Conservation (phyloP, 2,113 vertebrate species). For the Gadus macrocephalus region DNA sequence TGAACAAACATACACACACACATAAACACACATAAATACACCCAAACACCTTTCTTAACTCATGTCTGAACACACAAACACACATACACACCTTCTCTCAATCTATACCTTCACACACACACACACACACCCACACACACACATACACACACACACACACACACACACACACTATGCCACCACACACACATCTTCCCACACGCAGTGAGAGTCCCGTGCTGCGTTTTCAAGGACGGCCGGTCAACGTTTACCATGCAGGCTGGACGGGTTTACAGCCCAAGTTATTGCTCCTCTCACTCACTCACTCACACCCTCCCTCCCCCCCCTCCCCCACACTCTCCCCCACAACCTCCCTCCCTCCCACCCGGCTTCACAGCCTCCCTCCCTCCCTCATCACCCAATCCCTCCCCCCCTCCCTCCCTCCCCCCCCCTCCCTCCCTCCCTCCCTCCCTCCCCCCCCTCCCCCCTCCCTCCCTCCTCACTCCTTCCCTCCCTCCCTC, state of each 20-base stretch:
- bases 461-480: conserved; percentile 41
- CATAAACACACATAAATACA: conserved; percentile 12
- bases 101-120: neutral
- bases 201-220: neutral
- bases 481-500: conserved; percentile 41
- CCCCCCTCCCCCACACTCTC: neutral
- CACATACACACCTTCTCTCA: too few relatives aligned
- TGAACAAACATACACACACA: too few relatives aligned
- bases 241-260: conserved; percentile 65
- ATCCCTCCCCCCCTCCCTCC: conserved; percentile 38
- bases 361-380: conserved; percentile 12
- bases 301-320: too few relatives aligned
- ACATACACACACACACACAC: neutral
- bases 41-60: conserved; percentile 2
- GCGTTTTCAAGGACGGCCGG: conserved; percentile 65
- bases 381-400: conserved; percentile 37
- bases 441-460: conserved; percentile 42
- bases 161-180: neutral
- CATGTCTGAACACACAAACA: too few relatives aligned
- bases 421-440: conserved; percentile 33
- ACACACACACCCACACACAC: neutral
- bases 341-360: neutral
- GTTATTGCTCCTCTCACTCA: conserved; percentile 38
- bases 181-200: conserved; percentile 17
- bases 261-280: conserved; percentile 60